These are phyloP conservation scores for Menidia menidia DNA, from an alignment of 2,797 vertebrate genomes.

Conservation along the genomic window DNA sequence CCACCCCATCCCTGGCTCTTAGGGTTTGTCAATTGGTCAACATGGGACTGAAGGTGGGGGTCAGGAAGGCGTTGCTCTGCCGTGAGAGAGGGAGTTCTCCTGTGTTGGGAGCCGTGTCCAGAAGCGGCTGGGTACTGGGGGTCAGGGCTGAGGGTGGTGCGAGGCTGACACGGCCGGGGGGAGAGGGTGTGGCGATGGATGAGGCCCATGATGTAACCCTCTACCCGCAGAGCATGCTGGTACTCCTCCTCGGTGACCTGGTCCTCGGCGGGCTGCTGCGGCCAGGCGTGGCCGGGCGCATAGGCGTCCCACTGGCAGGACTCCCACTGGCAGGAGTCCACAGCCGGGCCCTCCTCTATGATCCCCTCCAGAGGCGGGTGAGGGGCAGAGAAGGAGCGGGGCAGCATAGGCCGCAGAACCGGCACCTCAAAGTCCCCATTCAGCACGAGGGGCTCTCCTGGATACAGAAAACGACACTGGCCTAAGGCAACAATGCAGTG, in stretches of 20 bases:
- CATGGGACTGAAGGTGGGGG: conserved; percentile 52
- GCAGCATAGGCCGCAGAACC: conserved; percentile 71
- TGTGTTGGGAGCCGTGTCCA: conserved; percentile 80
- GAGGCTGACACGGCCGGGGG: conserved; percentile 81
- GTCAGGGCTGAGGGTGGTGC: conserved; percentile 82
- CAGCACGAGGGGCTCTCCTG: conserved; percentile 79
- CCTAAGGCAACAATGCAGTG: background rate
- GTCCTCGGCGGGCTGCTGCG: conserved; percentile 51
- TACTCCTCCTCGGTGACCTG: conserved; percentile 74
- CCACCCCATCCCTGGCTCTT: conserved; percentile 76
- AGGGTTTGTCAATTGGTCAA: conserved; percentile 72
- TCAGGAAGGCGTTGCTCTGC: conserved; percentile 63
- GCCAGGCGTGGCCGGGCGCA: conserved; percentile 39
- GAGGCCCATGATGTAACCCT: conserved; percentile 89
- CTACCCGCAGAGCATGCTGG: conserved; percentile 83
- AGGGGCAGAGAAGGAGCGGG: conserved; percentile 89
- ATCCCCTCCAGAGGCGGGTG: conserved; percentile 84
- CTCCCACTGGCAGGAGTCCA: conserved; percentile 70
- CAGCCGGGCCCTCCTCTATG: conserved; percentile 65
- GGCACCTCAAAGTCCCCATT: conserved; percentile 71
- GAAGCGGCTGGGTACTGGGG: conserved; percentile 59
- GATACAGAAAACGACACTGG: conserved; percentile 32
- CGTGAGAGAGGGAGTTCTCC: conserved; percentile 70
- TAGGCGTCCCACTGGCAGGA: conserved; percentile 55
- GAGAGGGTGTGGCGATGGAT: conserved; percentile 84